Conservation (phyloP, 2,888 invertebrate species). For the Xiphydria camelus region DNA sequence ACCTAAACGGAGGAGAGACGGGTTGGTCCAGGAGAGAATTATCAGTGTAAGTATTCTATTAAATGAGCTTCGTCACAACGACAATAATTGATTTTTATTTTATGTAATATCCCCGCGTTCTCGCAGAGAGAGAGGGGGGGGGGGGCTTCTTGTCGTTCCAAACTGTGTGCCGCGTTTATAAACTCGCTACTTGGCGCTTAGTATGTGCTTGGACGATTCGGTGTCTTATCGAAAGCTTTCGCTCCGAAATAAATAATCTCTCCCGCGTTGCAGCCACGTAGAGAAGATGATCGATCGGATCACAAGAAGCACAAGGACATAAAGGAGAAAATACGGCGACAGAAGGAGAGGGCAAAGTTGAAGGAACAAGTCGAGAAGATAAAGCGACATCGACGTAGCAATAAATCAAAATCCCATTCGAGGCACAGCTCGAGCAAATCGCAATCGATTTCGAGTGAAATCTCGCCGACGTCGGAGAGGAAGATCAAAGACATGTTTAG, state of each 20-base stretch:
- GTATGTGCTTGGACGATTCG: no score
- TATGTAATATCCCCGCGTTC: no score
- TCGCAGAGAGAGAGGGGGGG: no score
- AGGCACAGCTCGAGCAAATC: conserved; percentile 43
- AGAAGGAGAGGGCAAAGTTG: conserved; percentile 64
- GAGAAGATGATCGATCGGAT: conserved; percentile 77
- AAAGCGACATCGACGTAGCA: conserved; percentile 53
- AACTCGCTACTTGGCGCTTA: no score
- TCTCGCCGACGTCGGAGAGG: conserved; percentile 63
- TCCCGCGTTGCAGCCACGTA: conserved; percentile 69
- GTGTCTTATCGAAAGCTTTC: background rate
- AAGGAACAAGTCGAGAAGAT: conserved; percentile 59
- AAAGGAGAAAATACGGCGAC: conserved; percentile 74
- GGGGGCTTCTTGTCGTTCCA: no score
- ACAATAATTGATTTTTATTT: no score
- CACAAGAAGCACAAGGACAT: conserved; percentile 77
- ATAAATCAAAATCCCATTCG: conserved; percentile 45
- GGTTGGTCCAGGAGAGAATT: conserved; percentile 66
- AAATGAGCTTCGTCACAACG: no score
- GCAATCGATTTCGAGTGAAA: conserved; percentile 58
- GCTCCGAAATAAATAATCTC: conserved; percentile 14
- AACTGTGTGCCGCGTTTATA: no score
- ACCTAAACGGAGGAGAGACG: conserved; percentile 60
- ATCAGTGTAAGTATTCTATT: conserved; percentile 72
- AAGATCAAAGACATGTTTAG: conserved; percentile 87